Evolutionary conservation across 2,113 vertebrate species (phyloP), one percentile per base, ranked within the genome.

Genomic region (Pelmatolapia mariae): DNA sequence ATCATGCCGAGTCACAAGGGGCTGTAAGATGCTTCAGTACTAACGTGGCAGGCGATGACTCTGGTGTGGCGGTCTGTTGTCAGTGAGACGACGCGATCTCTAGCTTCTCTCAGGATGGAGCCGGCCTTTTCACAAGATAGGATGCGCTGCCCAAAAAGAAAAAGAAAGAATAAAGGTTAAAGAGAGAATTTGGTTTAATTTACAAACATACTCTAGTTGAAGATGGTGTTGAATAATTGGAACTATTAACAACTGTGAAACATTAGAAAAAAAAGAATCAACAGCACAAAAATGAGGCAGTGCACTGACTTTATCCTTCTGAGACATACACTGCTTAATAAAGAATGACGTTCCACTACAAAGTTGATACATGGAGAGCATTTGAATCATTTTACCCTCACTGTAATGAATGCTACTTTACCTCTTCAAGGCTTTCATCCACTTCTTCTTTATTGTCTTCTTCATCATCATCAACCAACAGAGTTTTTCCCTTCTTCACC

Each of bases 11-110:
- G 78, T 83, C 16, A 29, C 12, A 4, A 5, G 5, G 2, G 56
- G 13, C n/a, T 3, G 4, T 18, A 5, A 29, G 5, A 38, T 1
- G 3, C 19, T 10, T n/a, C 6, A 1, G 5, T 81, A 98, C 98
- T 97, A 94, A 99, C 99, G 2, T 99, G 98, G 90, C 98, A 99
- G 61, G 97, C 97, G 81, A 99, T 87, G 88, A 99, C 93, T 92
- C 96, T 95, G 91, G 96, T 95, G 3, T 88, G 98, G 73, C 7
- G 16, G 91, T 99, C 99, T 0, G 96, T 82, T 2, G 96, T 94
- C 53, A 99, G 94, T 4, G 96, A 97, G 50, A 99, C 98, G 5
- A 99, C 94, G 43, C 98, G 91, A 89, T 98, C 97, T 87, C 98
- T 97, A 92, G 98, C 97, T 90, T 98, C 97, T 80, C 99, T 94